Percentiles rank a stretch among this genome's conserved stretches.
phyloP scores from a whole-genome alignment of 2,113 vertebrate species.

The Psephotus haematonotus region DNA sequence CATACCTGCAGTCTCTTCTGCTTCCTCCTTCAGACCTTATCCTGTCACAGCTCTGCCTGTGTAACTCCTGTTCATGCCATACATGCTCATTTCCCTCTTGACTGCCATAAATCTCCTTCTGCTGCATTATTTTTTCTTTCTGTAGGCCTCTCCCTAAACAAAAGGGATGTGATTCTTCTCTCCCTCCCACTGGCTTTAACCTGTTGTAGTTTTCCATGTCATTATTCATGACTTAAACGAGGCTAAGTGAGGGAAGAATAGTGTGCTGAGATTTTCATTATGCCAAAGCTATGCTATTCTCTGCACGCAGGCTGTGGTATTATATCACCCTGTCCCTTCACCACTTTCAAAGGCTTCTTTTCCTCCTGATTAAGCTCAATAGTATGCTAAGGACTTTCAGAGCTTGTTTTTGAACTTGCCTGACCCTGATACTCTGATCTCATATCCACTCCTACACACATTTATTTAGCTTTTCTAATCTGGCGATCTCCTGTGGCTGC shows the following conservation, averaged over 20 bases:
- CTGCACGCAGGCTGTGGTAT: not conserved
- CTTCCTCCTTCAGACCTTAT: not conserved
- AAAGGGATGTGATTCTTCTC: conserved; percentile 23
- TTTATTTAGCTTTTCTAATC: conserved; percentile 39
- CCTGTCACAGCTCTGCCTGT: not conserved
- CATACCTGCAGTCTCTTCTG: not conserved
- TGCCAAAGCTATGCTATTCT: not conserved
- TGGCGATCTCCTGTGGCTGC: not conserved
- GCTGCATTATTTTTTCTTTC: not conserved
- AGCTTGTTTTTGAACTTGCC: conserved; percentile 40
- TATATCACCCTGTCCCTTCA: conserved; percentile 22
- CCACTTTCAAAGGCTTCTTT: conserved; percentile 41
- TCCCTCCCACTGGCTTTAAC: conserved; percentile 25
- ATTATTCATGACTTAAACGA: conserved; percentile 36
- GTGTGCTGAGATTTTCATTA: conserved; percentile 13
- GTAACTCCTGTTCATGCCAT: not conserved
- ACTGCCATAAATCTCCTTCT: conserved; percentile 27
- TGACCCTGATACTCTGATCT: conserved; percentile 49
- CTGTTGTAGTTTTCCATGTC: conserved; percentile 35
- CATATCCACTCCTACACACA: conserved; percentile 13
- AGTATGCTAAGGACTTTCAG: conserved; percentile 24
- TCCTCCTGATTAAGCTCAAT: not conserved
- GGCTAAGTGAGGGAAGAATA: conserved; percentile 33
- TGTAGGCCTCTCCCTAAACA: not conserved
- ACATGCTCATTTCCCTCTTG: not conserved